A percentile compares a stretch with the other conserved stretches of the same genome.
phyloP scores from a whole-genome alignment of 2,888 invertebrate genomes.

The Melanostoma mellinum region DNA sequence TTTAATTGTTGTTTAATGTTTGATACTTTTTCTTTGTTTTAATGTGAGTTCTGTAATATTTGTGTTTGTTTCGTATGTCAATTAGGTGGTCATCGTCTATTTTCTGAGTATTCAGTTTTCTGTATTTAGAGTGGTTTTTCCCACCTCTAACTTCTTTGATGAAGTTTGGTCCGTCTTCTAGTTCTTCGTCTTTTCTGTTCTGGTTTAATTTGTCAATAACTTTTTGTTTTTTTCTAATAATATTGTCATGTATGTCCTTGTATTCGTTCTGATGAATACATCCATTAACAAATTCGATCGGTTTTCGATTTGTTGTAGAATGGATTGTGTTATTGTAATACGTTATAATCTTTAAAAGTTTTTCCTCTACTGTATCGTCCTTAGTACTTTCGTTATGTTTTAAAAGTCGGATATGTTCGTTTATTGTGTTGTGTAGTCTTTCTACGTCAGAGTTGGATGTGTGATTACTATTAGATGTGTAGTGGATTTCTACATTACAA shows the following conservation, averaged over 20 bases:
- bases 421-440: constrained; percentile 70
- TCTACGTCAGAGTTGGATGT: constrained; percentile 70
- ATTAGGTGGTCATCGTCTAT: too few species aligned
- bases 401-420: constrained; percentile 70
- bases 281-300: constrained; percentile 70
- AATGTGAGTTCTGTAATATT: background rate
- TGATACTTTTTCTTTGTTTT: background rate
- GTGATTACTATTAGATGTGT: constrained; percentile 62
- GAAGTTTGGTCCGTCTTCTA: constrained; percentile 14
- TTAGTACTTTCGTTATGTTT: constrained; percentile 64
- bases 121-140: constrained; percentile 2
- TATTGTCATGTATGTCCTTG: constrained; percentile 43
- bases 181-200: too few species aligned
- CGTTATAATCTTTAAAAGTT: constrained; percentile 65
- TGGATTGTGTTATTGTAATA: constrained; percentile 72
- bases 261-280: constrained; percentile 61
- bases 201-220: too few species aligned
- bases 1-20: background rate
- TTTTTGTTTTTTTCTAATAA: constrained; percentile 56
- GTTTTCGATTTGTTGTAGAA: constrained; percentile 56
- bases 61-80: background rate
- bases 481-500: constrained; percentile 51
- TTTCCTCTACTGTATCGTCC: constrained; percentile 68
- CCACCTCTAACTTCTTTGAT: constrained; percentile 28
- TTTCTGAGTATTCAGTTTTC: too few species aligned